These are phyloP conservation scores for Samia ricini DNA, from an alignment of 1,140 invertebrate species.

Conservation along the genomic window DNA sequence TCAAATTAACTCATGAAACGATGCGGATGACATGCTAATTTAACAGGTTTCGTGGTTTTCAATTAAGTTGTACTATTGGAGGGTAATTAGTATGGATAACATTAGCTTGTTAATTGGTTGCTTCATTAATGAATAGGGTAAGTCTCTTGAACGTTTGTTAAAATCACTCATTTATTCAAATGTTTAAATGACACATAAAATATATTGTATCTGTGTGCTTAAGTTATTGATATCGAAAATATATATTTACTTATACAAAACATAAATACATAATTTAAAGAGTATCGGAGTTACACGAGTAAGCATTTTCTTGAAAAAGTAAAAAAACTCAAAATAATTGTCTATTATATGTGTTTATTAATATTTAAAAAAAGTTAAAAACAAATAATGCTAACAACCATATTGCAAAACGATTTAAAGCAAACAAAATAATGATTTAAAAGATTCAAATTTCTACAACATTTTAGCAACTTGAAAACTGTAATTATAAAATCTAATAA, in stretches of 20 bases:
- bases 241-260: not conserved
- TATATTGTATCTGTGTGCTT: not conserved
- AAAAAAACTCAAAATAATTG: no score
- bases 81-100: not conserved
- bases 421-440: no score
- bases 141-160: not conserved
- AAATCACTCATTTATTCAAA: not conserved
- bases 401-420: no score
- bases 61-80: slow-evolving; percentile 20
- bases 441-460: no score
- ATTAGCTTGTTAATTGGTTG: not conserved
- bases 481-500: no score
- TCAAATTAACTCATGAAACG: not conserved
- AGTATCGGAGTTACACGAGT: no score
- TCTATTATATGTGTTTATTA: no score
- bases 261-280: no score
- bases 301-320: no score
- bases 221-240: not conserved
- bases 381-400: no score
- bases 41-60: slow-evolving; percentile 14
- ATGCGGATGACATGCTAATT: slow-evolving; percentile 22
- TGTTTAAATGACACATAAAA: not conserved
- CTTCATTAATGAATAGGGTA: not conserved
- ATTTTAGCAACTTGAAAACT: no score
- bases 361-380: no score